phyloP scores from a whole-genome alignment of 2,888 invertebrate genomes.

The Chrysomela aeneicollis region DNA sequence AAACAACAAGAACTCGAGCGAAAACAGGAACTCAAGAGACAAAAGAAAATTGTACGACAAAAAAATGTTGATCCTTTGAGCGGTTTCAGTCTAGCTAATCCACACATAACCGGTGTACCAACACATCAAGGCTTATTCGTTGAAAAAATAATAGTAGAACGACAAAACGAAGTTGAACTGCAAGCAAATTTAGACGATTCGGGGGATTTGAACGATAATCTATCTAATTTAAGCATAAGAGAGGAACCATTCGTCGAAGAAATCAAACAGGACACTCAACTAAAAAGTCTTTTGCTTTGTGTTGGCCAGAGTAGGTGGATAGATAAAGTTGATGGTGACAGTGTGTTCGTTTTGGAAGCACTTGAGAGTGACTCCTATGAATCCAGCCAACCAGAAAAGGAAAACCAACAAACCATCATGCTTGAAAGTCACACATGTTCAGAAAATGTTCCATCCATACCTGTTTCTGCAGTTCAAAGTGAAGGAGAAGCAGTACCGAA shows the following conservation, averaged over 20 bases:
- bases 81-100: too few species aligned
- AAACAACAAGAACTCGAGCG: conserved; percentile 1
- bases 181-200: neutral
- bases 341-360: neutral
- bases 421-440: neutral
- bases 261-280: neutral
- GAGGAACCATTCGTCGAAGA: neutral
- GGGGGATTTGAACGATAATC: neutral
- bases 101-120: too few species aligned
- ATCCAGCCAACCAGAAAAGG: neutral
- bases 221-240: neutral
- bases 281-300: neutral
- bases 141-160: too few species aligned
- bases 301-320: neutral
- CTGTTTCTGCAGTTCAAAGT: conserved; percentile 19
- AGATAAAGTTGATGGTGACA: neutral
- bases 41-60: too few species aligned
- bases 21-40: neutral
- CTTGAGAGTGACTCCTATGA: neutral
- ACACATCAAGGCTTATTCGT: too few species aligned
- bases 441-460: conserved; percentile 24
- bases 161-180: too few species aligned
- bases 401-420: conserved; percentile 6
- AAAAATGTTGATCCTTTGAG: too few species aligned
- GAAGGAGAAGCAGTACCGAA: conserved; percentile 10